Evolutionary conservation across 2,113 vertebrate species (phyloP).

Genomic region (Lophotis ruficrista): DNA sequence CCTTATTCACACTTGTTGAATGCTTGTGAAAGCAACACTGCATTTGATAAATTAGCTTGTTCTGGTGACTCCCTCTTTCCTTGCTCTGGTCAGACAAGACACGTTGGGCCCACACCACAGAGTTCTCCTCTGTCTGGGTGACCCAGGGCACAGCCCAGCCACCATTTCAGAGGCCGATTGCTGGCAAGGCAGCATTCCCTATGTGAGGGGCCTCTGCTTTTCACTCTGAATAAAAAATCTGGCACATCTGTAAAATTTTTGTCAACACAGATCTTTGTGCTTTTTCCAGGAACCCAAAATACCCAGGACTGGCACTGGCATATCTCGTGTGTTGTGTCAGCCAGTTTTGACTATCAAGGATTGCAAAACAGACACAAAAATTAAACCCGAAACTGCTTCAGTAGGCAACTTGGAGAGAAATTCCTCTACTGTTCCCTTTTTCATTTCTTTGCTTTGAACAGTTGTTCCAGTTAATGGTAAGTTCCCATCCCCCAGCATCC

Average conservation of each 20-base stretch:
- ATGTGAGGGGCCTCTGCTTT: background rate
- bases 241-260: constrained; percentile 5
- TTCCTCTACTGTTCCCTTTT: constrained; percentile 35
- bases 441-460: constrained; percentile 34
- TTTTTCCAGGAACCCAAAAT: constrained; percentile 24
- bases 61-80: background rate
- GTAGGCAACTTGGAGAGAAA: constrained; percentile 22
- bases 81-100: background rate
- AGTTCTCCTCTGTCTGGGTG: background rate
- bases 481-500: constrained; percentile 9
- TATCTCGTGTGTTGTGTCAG: constrained; percentile 60
- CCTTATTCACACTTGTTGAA: background rate
- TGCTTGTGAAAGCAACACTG: background rate
- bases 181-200: background rate
- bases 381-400: constrained; percentile 38
- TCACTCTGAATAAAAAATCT: background rate
- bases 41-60: background rate
- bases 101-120: accelerated
- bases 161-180: background rate
- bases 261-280: constrained; percentile 15
- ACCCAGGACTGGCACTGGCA: background rate
- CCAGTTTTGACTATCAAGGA: constrained; percentile 57
- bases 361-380: constrained; percentile 52
- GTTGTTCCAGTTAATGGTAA: constrained; percentile 44
- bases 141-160: background rate